Evolutionary conservation across 2,888 invertebrate species (phyloP).

Genomic region (Agrenia bidenticulata): DNA sequence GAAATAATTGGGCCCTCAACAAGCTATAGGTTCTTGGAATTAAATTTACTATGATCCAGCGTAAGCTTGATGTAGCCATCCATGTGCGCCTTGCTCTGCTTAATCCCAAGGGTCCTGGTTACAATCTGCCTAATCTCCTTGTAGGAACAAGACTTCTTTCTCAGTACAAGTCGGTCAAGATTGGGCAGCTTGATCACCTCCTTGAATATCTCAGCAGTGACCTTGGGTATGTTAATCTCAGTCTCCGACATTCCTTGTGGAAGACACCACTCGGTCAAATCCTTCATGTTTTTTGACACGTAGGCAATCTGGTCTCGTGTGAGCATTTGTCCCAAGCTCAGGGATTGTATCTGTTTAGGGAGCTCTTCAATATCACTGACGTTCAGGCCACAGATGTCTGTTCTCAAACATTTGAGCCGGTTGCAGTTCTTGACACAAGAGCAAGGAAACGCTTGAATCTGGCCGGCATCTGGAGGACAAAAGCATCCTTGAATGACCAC

Average conservation of each 20-base stretch:
- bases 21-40: too few relatives aligned
- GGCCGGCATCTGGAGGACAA: not conserved
- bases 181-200: not conserved
- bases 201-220: not conserved
- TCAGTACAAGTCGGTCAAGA: not conserved
- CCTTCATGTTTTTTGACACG: constrained; percentile 1
- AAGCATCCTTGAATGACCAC: not conserved
- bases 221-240: not conserved
- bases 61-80: too few relatives aligned
- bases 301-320: constrained; percentile 20
- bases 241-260: constrained; percentile 5
- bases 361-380: constrained; percentile 17
- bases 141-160: not conserved
- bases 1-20: too few relatives aligned
- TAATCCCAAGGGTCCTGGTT: not conserved
- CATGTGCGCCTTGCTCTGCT: too few relatives aligned
- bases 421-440: too few relatives aligned
- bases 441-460: too few relatives aligned
- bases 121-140: not conserved
- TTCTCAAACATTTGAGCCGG: too few relatives aligned
- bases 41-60: too few relatives aligned
- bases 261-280: constrained; percentile 14
- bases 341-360: constrained; percentile 6
- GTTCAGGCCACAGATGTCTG: constrained; percentile 15
- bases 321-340: constrained; percentile 23